Evolutionary conservation across 2,888 invertebrate genomes (phyloP), one percentile per base, ranked within the genome.

Genomic region (Amblyteles armatorius): DNA sequence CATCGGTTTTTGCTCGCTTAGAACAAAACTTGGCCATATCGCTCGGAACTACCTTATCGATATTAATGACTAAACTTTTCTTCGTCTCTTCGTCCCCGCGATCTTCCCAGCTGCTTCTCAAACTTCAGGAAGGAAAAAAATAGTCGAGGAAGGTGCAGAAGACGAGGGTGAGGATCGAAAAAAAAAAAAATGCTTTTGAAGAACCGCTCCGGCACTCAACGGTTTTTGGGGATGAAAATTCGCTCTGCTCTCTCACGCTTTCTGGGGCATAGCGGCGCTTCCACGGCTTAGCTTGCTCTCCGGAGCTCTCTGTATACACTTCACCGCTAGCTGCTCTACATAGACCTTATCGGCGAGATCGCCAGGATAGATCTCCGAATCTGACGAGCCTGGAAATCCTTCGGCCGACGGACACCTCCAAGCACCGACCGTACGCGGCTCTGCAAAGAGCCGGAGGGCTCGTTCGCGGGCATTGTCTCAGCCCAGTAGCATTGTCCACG

Each of bases 311-410:
- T 50, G 65, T 48, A 9, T 74, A 65, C 44, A 16, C 74, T 65
- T 65, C 26, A 65, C 50, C 77, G 77, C 67, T 77, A 57, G 78
- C 84, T 87, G 87, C 87, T 88, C 86, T 82, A 86, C 86, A 85
- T 86, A 86, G 76, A 76, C 85, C 87, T 87, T 90, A 90, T 89
- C 88, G 76, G 83, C 57, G 71, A 82, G 87, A 87, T 89, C 85
- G 87, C 84, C 83, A 86, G 84, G 76, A 72, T 76, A 78, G 84
- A 86, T 81, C 81, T 68, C 52, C 82, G 79, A 82, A 84, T 85
- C 82, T 65, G 65, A 77, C 80, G 83, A 85, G 80, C 80, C 83
- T 52, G 67, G 57, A 85, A 85, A 85, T 83, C 80, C 83, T 80
- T 63, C 79, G 79, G 76, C 67, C 68, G 76, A 16, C 50, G 77